A percentile compares a stretch with the other conserved stretches of the same genome.
phyloP scores from a whole-genome alignment of 1,140 invertebrate genomes.

The Drosophila lacteicornis region DNA sequence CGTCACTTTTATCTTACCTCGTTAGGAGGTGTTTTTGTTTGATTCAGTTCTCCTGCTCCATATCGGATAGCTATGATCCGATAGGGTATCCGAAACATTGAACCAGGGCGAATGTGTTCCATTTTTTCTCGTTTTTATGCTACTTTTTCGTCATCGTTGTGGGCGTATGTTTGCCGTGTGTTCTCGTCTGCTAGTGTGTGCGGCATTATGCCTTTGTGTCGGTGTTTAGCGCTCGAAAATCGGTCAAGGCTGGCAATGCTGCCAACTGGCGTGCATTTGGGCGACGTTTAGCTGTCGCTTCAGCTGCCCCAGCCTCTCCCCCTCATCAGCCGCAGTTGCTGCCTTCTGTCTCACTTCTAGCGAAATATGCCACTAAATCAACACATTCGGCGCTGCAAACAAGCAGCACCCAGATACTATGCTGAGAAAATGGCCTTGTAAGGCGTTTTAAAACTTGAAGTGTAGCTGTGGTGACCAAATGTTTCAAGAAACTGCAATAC shows the following conservation, averaged over 20 bases:
- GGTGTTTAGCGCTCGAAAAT: constrained; percentile 61
- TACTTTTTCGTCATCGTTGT: constrained; percentile 51
- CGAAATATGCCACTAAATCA: constrained; percentile 61
- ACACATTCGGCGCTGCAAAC: constrained; percentile 33
- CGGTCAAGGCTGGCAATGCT: constrained; percentile 68
- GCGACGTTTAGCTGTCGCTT: constrained; percentile 39
- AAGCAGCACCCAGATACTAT: neutral
- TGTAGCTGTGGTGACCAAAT: neutral
- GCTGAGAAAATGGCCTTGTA: neutral
- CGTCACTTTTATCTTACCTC: too few species aligned
- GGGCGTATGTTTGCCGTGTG: constrained; percentile 16
- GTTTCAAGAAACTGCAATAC: neutral
- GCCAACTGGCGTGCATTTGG: constrained; percentile 40
- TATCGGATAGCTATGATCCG: neutral
- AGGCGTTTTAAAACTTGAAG: neutral
- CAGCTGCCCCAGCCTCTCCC: constrained; percentile 11
- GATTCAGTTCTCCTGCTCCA: neutral
- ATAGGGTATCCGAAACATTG: neutral
- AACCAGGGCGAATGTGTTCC: neutral
- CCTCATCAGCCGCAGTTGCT: constrained; percentile 2
- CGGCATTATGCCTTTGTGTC: constrained; percentile 47
- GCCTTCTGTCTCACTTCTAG: constrained; percentile 26
- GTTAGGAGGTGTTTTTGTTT: too few species aligned
- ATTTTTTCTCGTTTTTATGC: constrained; percentile 23
- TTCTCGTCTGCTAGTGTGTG: constrained; percentile 18